These are phyloP conservation scores for Melanerpes aurifrons DNA, from an alignment of 2,113 vertebrate species.

Conservation along the genomic window DNA sequence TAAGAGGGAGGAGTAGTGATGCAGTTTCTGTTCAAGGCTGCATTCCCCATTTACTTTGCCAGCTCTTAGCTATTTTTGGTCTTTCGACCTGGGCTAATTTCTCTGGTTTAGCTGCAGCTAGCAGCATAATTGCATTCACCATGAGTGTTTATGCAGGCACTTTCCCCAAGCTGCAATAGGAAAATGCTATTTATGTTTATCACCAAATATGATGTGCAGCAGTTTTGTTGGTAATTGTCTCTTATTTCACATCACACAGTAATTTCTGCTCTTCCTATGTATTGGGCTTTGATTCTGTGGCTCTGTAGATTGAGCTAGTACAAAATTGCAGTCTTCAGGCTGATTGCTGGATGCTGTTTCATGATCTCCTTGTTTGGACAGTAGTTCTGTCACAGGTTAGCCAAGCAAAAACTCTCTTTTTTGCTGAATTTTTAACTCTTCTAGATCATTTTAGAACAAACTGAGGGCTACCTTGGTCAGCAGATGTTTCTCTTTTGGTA, in stretches of 20 bases:
- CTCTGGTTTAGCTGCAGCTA: conserved; percentile 20
- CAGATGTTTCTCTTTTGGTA: background rate
- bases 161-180: background rate
- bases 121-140: background rate
- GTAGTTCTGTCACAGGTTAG: background rate
- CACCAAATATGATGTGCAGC: background rate
- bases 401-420: background rate
- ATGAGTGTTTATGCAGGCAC: conserved; percentile 8
- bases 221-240: background rate
- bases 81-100: conserved; percentile 24
- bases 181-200: conserved; percentile 26
- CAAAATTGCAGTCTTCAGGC: background rate
- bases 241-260: background rate
- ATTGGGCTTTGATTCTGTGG: background rate
- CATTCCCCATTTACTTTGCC: background rate
- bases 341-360: background rate
- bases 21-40: background rate
- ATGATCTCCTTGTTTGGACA: background rate
- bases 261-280: background rate
- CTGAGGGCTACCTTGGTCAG: background rate
- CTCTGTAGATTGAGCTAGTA: background rate
- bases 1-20: background rate
- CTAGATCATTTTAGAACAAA: background rate
- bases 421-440: background rate
- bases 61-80: conserved; percentile 18